Evolutionary conservation across 2,113 vertebrate species (phyloP).

Genomic region (Gila orcuttii): DNA sequence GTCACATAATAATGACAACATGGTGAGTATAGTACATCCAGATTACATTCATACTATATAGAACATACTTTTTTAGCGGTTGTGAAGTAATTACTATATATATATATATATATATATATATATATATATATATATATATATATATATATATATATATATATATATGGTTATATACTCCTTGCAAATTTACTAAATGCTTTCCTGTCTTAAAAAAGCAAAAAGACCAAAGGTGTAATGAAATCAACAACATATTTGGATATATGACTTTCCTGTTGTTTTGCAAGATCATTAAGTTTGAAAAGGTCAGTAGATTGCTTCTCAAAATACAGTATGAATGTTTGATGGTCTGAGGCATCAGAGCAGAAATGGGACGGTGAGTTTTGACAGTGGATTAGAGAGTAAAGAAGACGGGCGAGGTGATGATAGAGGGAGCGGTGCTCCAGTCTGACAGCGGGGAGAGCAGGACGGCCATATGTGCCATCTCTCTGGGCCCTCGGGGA

Average conservation of each 20-base stretch:
- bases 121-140: no score
- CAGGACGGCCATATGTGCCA: conserved; percentile 78
- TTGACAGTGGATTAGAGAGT: conserved; percentile 55
- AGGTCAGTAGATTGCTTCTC: conserved; percentile 30
- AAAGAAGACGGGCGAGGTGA: conserved; percentile 64
- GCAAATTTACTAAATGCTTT: no score
- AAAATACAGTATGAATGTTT: conserved; percentile 41
- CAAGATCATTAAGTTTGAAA: conserved; percentile 27
- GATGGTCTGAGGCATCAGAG: conserved; percentile 23
- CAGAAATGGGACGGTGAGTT: conserved; percentile 39
- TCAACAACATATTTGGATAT: background rate
- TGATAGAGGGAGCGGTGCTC: conserved; percentile 60
- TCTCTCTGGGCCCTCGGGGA: conserved; percentile 70
- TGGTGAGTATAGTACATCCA: no score
- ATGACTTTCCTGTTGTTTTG: background rate
- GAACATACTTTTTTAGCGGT: no score
- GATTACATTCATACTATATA: no score
- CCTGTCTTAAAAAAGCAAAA: background rate
- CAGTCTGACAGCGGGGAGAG: conserved; percentile 69
- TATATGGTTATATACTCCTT: no score
- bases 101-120: no score
- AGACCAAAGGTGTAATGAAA: background rate
- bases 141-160: no score
- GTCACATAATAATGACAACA: no score
- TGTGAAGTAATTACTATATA: no score